phyloP scores from a whole-genome alignment of 2,797 vertebrate species.

The Anas bahamensis region DNA sequence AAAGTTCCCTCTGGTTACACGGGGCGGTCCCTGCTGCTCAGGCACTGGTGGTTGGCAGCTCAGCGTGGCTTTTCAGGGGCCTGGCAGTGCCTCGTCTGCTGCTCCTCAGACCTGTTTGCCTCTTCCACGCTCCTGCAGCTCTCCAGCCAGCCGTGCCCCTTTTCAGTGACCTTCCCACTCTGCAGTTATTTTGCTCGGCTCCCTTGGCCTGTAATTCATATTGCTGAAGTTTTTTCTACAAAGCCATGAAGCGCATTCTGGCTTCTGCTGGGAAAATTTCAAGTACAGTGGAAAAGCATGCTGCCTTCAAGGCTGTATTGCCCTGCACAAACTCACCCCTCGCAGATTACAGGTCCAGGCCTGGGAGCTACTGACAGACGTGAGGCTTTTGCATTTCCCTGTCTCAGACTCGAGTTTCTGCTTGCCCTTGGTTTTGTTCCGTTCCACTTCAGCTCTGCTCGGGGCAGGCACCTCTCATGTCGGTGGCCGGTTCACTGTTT shows the following conservation, averaged over 20 bases:
- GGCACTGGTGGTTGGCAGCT: accelerated
- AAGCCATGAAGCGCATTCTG: neutral
- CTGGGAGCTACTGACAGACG: neutral
- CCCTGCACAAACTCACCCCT: neutral
- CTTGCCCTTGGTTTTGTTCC: neutral
- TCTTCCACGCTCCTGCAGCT: accelerated
- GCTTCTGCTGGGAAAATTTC: neutral
- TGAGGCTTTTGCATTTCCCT: accelerated
- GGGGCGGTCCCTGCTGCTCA: neutral
- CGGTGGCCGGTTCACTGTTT: accelerated
- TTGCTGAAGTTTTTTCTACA: neutral
- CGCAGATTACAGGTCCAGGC: too few species aligned
- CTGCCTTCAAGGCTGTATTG: neutral
- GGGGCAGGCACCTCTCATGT: neutral
- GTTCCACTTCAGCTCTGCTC: neutral
- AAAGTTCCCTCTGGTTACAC: too few species aligned
- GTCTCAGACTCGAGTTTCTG: neutral
- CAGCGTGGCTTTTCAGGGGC: accelerated
- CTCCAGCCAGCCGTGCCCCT: neutral
- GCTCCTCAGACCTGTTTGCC: accelerated
- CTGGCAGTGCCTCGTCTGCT: neutral
- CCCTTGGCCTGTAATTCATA: neutral
- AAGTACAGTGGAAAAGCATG: neutral
- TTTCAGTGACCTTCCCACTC: neutral
- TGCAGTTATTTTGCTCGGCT: neutral